A percentile compares a stretch with the other conserved stretches of the same genome.
Evolutionary conservation across 2,797 vertebrate species (phyloP).

Genomic region (Onychomys torridus): DNA sequence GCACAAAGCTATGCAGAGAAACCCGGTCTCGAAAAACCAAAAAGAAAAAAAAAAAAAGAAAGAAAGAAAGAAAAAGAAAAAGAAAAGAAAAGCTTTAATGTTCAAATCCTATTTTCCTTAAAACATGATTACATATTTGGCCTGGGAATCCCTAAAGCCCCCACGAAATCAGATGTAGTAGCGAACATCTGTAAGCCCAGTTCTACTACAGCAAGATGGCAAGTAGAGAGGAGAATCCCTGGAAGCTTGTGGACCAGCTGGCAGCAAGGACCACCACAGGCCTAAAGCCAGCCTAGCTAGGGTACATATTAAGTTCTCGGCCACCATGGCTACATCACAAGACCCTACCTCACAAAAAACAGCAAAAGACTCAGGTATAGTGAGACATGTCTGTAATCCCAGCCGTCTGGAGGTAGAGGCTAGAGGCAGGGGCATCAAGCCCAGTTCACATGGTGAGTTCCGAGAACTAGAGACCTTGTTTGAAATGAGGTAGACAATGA

Average conservation of each 20-base stretch:
- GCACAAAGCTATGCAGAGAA: too few species aligned
- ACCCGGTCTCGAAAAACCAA: too few species aligned
- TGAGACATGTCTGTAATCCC: background rate
- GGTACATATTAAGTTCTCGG: background rate
- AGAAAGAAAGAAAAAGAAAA: too few species aligned
- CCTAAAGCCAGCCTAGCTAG: background rate
- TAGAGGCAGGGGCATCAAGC: background rate
- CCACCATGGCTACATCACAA: background rate
- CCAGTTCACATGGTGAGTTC: background rate
- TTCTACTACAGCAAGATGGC: background rate
- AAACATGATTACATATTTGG: background rate
- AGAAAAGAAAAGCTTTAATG: background rate
- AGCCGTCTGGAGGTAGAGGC: background rate
- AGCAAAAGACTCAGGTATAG: background rate
- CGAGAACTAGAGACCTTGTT: background rate
- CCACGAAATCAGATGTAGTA: background rate
- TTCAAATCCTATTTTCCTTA: conserved; percentile 5
- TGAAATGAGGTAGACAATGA: background rate
- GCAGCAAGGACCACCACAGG: background rate
- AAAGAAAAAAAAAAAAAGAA: too few species aligned
- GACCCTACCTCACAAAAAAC: background rate
- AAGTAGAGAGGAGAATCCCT: background rate
- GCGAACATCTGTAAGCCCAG: background rate
- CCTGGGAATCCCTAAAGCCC: background rate
- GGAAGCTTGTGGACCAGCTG: background rate